phyloP scores from a whole-genome alignment of 1,140 invertebrate genomes.

The Halesus radiatus region DNA sequence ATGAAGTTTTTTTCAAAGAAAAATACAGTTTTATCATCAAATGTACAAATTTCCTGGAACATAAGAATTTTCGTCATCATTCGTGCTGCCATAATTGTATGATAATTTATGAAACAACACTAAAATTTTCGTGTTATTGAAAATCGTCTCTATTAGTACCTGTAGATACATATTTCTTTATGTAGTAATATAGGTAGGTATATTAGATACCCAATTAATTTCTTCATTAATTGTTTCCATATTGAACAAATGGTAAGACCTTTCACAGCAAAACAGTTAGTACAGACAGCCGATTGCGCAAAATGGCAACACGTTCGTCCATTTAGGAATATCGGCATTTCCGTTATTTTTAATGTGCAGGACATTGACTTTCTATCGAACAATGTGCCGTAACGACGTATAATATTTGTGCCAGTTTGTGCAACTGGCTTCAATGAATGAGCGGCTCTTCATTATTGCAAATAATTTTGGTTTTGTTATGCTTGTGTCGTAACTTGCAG shows the following conservation, averaged over 20 bases:
- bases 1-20: too few species aligned
- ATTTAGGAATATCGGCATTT: constrained; percentile 36
- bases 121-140: too few species aligned
- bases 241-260: constrained; percentile 16
- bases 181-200: too few species aligned
- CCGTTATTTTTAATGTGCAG: constrained; percentile 41
- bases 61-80: too few species aligned
- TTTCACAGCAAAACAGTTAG: constrained; percentile 16
- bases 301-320: constrained; percentile 41
- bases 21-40: too few species aligned
- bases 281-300: constrained; percentile 24
- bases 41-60: too few species aligned
- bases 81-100: too few species aligned
- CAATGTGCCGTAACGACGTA: constrained; percentile 33
- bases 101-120: too few species aligned
- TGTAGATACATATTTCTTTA: too few species aligned
- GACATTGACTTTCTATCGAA: constrained; percentile 49
- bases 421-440: constrained; percentile 1
- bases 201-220: not conserved
- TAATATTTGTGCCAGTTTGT: constrained; percentile 33
- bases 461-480: not conserved
- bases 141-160: too few species aligned
- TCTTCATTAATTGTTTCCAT: constrained; percentile 21
- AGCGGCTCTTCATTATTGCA: not conserved
- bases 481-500: not conserved